phyloP scores from a whole-genome alignment of 2,888 invertebrate genomes.

The Cartodere bifasciata region DNA sequence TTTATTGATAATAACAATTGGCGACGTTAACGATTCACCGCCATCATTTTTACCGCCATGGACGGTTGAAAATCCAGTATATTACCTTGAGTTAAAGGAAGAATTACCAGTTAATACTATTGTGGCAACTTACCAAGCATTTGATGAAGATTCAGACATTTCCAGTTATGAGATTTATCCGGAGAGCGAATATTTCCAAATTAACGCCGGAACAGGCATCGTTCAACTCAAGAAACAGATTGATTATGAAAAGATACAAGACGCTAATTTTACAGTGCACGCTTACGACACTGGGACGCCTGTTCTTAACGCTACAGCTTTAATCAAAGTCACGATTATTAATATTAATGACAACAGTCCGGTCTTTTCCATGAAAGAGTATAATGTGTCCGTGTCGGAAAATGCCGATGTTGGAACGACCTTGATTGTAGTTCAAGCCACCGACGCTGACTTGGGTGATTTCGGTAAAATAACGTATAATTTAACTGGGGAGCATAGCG shows the following conservation, averaged over 20 bases:
- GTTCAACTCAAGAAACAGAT: slow-evolving; percentile 65
- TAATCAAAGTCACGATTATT: slow-evolving; percentile 60
- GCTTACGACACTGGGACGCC: slow-evolving; percentile 84
- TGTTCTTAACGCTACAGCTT: slow-evolving; percentile 63
- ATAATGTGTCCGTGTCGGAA: slow-evolving; percentile 61
- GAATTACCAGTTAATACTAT: slow-evolving; percentile 71
- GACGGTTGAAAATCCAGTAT: slow-evolving; percentile 50
- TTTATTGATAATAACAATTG: slow-evolving; percentile 52
- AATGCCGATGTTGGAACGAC: slow-evolving; percentile 61
- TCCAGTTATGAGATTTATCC: slow-evolving; percentile 60
- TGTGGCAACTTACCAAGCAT: slow-evolving; percentile 63
- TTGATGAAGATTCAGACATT: slow-evolving; percentile 73
- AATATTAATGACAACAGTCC: slow-evolving; percentile 87
- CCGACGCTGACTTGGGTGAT: slow-evolving; percentile 64
- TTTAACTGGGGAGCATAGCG: slow-evolving; percentile 59
- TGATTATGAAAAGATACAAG: slow-evolving; percentile 71
- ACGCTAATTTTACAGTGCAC: slow-evolving; percentile 63
- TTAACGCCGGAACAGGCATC: slow-evolving; percentile 69
- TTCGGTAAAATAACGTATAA: slow-evolving; percentile 70
- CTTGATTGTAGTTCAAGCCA: slow-evolving; percentile 60
- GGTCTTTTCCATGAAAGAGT: slow-evolving; percentile 52
- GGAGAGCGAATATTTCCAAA: slow-evolving; percentile 61
- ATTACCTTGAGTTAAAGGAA: slow-evolving; percentile 58
- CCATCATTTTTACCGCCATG: slow-evolving; percentile 63
- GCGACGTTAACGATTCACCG: slow-evolving; percentile 57